Evolutionary conservation across 2,113 vertebrate species (phyloP).

Genomic region (Brienomyrus brachyistius): DNA sequence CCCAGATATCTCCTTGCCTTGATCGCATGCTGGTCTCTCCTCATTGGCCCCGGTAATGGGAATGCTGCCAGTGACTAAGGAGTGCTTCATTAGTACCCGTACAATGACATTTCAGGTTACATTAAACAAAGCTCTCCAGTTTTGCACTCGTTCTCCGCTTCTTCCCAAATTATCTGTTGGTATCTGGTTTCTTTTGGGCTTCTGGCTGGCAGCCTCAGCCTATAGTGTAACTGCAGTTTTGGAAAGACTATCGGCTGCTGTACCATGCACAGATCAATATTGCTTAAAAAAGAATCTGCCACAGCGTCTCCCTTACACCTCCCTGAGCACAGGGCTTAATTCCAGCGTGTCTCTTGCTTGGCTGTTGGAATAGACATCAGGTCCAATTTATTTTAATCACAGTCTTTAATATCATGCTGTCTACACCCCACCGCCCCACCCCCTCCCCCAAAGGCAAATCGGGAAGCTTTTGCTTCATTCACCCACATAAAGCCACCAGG

Average conservation of each 20-base stretch:
- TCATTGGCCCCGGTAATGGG: neutral
- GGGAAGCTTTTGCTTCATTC: neutral
- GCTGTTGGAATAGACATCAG: conserved; percentile 18
- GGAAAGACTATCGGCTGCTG: neutral
- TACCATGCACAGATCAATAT: neutral
- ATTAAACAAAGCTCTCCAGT: neutral
- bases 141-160: neutral
- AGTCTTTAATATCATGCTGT: conserved; percentile 14
- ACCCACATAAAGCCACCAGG: conserved; percentile 1
- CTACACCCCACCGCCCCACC: neutral
- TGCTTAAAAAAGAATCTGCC: neutral
- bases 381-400: neutral
- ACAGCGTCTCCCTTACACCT: neutral
- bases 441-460: neutral
- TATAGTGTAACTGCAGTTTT: neutral
- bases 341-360: conserved; percentile 6
- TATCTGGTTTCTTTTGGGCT: neutral
- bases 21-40: neutral
- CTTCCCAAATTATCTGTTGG: neutral
- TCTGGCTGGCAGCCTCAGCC: neutral
- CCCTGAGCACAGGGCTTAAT: conserved; percentile 7
- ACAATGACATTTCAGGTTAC: neutral
- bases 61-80: neutral
- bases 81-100: neutral
- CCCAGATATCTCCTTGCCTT: neutral